Evolutionary conservation across 2,797 vertebrate genomes (phyloP).

Genomic region (Peromyscus aztecus): DNA sequence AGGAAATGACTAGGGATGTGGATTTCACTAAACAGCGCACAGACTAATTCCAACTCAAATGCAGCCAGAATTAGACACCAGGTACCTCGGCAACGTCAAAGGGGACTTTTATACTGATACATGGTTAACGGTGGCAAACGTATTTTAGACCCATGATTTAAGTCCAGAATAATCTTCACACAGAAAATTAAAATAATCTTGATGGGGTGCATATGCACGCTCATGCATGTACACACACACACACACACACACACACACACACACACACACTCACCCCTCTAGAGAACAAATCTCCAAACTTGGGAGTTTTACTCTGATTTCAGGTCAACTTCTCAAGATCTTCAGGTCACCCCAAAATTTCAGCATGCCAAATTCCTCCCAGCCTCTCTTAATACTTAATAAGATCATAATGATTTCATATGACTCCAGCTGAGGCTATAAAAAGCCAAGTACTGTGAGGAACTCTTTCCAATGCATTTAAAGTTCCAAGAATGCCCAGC

Average conservation of each 20-base stretch:
- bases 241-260: no score
- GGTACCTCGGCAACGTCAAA: neutral
- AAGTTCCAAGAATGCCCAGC: conserved; percentile 58
- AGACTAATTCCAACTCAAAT: neutral
- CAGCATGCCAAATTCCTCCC: conserved; percentile 32
- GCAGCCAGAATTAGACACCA: neutral
- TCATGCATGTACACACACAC: neutral
- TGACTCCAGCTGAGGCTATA: conserved; percentile 73
- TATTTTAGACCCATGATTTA: neutral
- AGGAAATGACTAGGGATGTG: neutral
- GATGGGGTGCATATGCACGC: neutral
- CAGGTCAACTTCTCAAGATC: neutral
- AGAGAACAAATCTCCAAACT: neutral
- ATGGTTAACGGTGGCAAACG: neutral
- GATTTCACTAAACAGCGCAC: neutral
- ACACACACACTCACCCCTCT: no score
- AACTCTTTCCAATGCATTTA: conserved; percentile 73
- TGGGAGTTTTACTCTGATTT: conserved; percentile 22
- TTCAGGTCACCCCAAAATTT: conserved; percentile 64
- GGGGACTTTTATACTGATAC: neutral
- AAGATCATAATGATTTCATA: conserved; percentile 78
- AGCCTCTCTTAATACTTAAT: conserved; percentile 77
- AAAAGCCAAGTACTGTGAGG: conserved; percentile 73
- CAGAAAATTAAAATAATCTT: neutral
- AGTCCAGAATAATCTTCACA: neutral